These are phyloP conservation scores for Oreocharis arfaki DNA, from an alignment of 2,113 vertebrate species.

Conservation along the genomic window DNA sequence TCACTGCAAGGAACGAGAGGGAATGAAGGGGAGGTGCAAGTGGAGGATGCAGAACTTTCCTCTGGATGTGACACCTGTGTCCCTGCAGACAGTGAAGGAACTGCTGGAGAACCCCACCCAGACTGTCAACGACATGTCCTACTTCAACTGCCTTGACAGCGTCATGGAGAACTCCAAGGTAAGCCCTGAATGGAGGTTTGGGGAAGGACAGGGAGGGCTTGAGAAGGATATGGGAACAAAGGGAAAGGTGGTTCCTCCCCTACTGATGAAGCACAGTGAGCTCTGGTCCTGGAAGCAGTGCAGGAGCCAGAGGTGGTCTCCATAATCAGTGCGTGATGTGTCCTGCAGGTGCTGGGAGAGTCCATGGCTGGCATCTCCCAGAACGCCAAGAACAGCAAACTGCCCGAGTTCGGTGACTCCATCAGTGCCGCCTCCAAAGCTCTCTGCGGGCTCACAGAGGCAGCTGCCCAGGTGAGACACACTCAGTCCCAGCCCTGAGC, in stretches of 20 bases:
- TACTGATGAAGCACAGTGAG: not conserved
- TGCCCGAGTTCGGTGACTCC: slow-evolving; percentile 91
- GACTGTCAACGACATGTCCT: slow-evolving; percentile 89
- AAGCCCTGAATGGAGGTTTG: not conserved
- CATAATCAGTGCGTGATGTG: not conserved
- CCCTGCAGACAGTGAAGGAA: slow-evolving; percentile 84
- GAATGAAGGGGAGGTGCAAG: not conserved
- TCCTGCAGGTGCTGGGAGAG: slow-evolving; percentile 87
- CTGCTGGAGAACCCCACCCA: slow-evolving; percentile 95
- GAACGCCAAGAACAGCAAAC: slow-evolving; percentile 94
- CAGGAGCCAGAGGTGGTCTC: rapidly evolving
- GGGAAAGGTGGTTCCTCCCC: not conserved
- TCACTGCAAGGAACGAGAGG: rapidly evolving
- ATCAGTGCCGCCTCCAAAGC: slow-evolving; percentile 92
- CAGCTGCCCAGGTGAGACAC: slow-evolving; percentile 87
- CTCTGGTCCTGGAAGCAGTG: not conserved
- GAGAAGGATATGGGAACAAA: not conserved
- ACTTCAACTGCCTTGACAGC: slow-evolving; percentile 97
- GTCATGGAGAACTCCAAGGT: slow-evolving; percentile 99
- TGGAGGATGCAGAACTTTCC: not conserved
- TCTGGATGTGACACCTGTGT: not conserved
- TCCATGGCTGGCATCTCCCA: slow-evolving; percentile 98
- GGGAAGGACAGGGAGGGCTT: not conserved
- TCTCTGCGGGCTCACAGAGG: slow-evolving; percentile 92
- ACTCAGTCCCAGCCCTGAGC: not conserved